phyloP scores from a whole-genome alignment of 2,888 invertebrate genomes.

The Rutpela maculata region DNA sequence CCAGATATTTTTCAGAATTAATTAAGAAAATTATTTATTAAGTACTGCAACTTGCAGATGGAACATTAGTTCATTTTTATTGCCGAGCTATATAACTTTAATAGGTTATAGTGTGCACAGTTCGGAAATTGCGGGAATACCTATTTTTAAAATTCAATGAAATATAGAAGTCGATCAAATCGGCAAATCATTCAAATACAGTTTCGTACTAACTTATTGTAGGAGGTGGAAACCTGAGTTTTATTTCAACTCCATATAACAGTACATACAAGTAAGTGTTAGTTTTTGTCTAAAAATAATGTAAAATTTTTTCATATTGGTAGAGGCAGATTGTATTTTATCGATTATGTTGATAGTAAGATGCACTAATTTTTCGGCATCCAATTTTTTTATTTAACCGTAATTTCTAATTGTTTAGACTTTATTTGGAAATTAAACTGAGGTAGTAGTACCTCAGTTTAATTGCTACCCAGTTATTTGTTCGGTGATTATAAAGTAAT shows the following conservation, averaged over 20 bases:
- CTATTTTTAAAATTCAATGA: conserved; percentile 56
- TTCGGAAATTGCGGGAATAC: neutral
- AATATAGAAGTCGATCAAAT: conserved; percentile 70
- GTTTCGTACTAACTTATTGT: conserved; percentile 72
- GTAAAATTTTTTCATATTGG: no score
- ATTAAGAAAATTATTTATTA: conserved; percentile 38
- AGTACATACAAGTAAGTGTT: no score
- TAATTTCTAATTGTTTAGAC: no score
- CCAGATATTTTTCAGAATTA: conserved; percentile 26
- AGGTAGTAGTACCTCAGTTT: no score
- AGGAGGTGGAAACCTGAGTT: conserved; percentile 4
- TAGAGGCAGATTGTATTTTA: no score
- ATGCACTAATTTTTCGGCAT: no score
- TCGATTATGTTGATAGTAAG: no score
- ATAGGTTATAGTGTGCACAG: neutral
- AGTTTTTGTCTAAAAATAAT: no score
- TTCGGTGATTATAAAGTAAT: no score
- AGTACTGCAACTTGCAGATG: conserved; percentile 23
- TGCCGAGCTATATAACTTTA: neutral
- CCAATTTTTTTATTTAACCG: no score
- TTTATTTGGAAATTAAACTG: no score
- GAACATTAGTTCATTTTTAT: conserved; percentile 29
- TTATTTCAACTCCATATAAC: neutral
- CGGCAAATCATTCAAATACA: conserved; percentile 75
- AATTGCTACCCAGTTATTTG: no score